Conservation (phyloP, 2,113 vertebrate species). For the Takifugu flavidus region DNA sequence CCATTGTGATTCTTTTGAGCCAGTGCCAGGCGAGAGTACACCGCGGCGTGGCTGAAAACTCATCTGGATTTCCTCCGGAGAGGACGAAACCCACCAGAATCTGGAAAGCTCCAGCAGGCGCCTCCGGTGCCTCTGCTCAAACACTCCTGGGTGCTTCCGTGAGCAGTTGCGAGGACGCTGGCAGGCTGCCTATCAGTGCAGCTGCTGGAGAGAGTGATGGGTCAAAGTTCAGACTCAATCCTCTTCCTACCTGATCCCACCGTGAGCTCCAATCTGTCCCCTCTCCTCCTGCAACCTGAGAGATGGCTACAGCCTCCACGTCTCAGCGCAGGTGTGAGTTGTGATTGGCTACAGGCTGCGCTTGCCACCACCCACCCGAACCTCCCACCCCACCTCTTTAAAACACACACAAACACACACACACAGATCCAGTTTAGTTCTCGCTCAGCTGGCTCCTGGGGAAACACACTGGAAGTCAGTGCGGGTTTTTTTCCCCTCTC, state of each 20-base stretch:
- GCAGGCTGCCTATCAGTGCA: constrained; percentile 69
- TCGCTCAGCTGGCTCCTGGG: constrained; percentile 18
- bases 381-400: constrained; percentile 3
- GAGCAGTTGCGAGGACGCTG: constrained; percentile 59
- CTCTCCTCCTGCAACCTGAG: constrained; percentile 17
- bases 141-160: constrained; percentile 50
- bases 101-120: constrained; percentile 39
- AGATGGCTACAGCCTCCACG: constrained; percentile 19
- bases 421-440: constrained; percentile 12
- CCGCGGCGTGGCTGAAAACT: constrained; percentile 35
- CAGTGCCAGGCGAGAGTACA: constrained; percentile 22
- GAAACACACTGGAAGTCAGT: constrained; percentile 10
- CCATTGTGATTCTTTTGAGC: constrained; percentile 28
- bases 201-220: constrained; percentile 58
- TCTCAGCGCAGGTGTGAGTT: constrained; percentile 52
- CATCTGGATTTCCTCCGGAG: constrained; percentile 64
- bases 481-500: constrained; percentile 19
- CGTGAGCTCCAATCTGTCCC: constrained; percentile 11
- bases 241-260: constrained; percentile 37
- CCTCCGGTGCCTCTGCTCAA: constrained; percentile 44
- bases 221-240: constrained; percentile 51
- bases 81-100: constrained; percentile 54
- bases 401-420: constrained; percentile 6
- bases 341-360: constrained; percentile 51
- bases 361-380: constrained; percentile 2